Evolutionary conservation across 1,140 invertebrate genomes (phyloP).

Genomic region (Platyura marginata): DNA sequence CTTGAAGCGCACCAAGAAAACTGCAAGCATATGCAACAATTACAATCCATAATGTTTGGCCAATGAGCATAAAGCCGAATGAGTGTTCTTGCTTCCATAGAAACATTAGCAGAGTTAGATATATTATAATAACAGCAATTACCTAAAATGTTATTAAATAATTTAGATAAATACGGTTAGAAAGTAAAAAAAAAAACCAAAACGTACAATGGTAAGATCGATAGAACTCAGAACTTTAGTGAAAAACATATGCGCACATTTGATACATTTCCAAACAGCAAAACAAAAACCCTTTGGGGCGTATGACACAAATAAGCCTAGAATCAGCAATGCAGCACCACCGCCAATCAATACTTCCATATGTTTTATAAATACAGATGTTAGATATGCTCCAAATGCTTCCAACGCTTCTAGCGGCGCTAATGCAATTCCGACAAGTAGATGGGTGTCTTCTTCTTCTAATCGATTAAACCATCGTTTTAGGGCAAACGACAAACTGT

Average conservation of each 20-base stretch:
- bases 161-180: not conserved
- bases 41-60: slow-evolving; percentile 35
- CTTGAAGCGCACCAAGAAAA: slow-evolving; percentile 30
- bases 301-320: slow-evolving; percentile 26
- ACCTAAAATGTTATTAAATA: slow-evolving; percentile 31
- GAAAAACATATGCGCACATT: slow-evolving; percentile 21
- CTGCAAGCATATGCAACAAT: slow-evolving; percentile 35
- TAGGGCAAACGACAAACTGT: slow-evolving; percentile 38
- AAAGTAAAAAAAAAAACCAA: not conserved
- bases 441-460: slow-evolving; percentile 33
- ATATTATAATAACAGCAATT: slow-evolving; percentile 24
- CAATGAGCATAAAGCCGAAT: slow-evolving; percentile 28
- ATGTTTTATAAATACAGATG: slow-evolving; percentile 31
- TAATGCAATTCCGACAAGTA: slow-evolving; percentile 42
- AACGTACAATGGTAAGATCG: slow-evolving; percentile 26
- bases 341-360: slow-evolving; percentile 30
- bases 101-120: slow-evolving; percentile 29
- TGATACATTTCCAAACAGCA: slow-evolving; percentile 26
- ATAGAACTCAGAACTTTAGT: slow-evolving; percentile 26
- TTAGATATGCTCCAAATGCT: slow-evolving; percentile 43
- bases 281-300: slow-evolving; percentile 33
- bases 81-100: slow-evolving; percentile 35
- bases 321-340: slow-evolving; percentile 12
- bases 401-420: slow-evolving; percentile 51
- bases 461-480: slow-evolving; percentile 44